Base-by-base conservation (phyloP, 2,888 invertebrate species). In the Hololepta plana region DNA sequence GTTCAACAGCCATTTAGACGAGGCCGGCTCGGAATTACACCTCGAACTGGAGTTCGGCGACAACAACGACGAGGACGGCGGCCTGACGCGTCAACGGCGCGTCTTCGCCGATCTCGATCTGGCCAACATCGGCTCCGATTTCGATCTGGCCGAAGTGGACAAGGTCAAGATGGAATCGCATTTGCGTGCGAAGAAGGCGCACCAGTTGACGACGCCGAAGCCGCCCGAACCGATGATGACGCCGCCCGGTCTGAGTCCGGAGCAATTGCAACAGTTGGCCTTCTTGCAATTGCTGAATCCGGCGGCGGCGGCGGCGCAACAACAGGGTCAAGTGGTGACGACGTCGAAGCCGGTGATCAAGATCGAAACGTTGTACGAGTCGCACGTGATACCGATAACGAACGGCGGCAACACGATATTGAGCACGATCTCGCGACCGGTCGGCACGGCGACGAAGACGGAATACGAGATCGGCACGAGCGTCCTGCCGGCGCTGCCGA, bases 1-100 rank as follows among this genome's bases (percentile, higher is more conserved):
- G 50, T 85, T 87, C 50, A 85, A 85, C 43, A 79, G 79, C 27
- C 73, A 75, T 30, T 61, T 88, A 22, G 85, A 87, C 43, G 87
- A 85, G 51, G 85, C 87, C 8, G 87, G 87, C 3, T 81, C 84
- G 2, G 84, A 85, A 53, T 52, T 87, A 11, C 80, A 84, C 47
- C 55, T 85, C 21, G 87, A 87, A 45, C 60, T 85, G 24, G 85
- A 87, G 42, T 82, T 84, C 37, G 81, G 80, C 1, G 84, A 84
- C 40, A 72, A 76, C 32, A 74, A 74, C 38, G 74, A 76, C 37
- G 57, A 65, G 29, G 66, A 67, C 12, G 49, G 51, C 23, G 57
- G 60, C 14, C 60, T 60, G 12, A 58, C 59, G 24, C 55, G 53
- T 27, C 49, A 55, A 2, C 55, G 56, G 31, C 45, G 55, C 27